phyloP scores from a whole-genome alignment of 2,888 invertebrate genomes.

The Chrysotoxum bicinctum region DNA sequence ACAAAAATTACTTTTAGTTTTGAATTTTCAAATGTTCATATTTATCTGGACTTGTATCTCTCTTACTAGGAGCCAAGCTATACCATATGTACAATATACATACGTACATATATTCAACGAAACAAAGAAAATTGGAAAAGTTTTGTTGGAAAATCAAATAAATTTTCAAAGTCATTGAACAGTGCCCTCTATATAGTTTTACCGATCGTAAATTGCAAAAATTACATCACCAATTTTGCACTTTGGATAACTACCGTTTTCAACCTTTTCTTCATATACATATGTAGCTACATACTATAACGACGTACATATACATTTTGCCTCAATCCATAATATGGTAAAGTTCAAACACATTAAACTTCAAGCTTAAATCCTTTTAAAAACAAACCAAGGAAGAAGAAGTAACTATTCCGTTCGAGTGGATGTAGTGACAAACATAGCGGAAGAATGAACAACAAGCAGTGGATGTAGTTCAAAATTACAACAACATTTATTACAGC shows the following conservation, averaged over 20 bases:
- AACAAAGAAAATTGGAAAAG: conserved; percentile 3
- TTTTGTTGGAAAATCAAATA: conserved; percentile 22
- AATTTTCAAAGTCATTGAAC: conserved; percentile 30
- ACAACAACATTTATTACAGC: conserved; percentile 11
- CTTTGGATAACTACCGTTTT: background rate
- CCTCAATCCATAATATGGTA: conserved; percentile 23
- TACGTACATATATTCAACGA: background rate
- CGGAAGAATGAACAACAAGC: conserved; percentile 35
- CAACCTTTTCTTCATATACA: background rate
- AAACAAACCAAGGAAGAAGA: conserved; percentile 5
- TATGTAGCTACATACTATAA: background rate
- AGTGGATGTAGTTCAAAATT: background rate
- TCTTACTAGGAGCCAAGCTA: too few species aligned
- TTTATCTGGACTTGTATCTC: too few species aligned
- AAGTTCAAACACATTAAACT: conserved; percentile 52
- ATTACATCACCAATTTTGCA: conserved; percentile 26
- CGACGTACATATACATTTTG: background rate
- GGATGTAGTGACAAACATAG: conserved; percentile 44
- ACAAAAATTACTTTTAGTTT: background rate
- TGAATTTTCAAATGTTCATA: background rate
- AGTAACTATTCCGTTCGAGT: conserved; percentile 26
- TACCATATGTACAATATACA: too few species aligned
- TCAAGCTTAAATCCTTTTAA: background rate
- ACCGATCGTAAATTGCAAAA: conserved; percentile 24
- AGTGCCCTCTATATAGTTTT: background rate